A percentile compares a stretch with the other conserved stretches of the same genome.
These are phyloP conservation scores for Loxodonta africana DNA, from an alignment of 2,113 vertebrate genomes.

Conservation along the genomic window DNA sequence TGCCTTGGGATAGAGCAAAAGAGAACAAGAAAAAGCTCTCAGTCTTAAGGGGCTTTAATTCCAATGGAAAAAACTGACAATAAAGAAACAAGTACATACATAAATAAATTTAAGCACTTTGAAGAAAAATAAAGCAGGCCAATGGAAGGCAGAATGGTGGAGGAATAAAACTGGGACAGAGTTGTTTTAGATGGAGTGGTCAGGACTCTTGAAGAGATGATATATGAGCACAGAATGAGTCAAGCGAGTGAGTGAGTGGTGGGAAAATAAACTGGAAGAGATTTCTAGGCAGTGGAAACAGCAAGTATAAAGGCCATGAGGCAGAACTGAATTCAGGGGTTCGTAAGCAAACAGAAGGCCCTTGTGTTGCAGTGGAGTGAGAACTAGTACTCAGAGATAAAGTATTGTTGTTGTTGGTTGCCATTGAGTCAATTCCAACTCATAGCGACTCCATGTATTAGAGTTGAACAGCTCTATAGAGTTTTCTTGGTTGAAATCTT, in stretches of 20 bases:
- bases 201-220: not conserved
- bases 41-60: not conserved
- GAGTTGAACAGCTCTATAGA: not conserved
- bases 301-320: not conserved
- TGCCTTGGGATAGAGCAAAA: not conserved
- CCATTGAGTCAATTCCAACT: not conserved
- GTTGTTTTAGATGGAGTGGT: not conserved
- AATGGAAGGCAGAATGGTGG: not conserved
- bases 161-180: not conserved
- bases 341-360: not conserved
- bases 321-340: not conserved
- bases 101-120: not conserved
- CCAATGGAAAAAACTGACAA: not conserved
- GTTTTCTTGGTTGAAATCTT: not conserved
- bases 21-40: not conserved
- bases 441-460: not conserved
- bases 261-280: not conserved
- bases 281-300: not conserved
- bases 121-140: not conserved
- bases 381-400: not conserved
- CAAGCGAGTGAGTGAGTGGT: not conserved
- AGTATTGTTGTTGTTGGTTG: not conserved
- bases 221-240: not conserved
- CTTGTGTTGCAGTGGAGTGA: not conserved
- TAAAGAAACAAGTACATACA: not conserved